These are phyloP conservation scores for Chelon labrosus DNA, from an alignment of 2,797 vertebrate species.

Conservation along the genomic window DNA sequence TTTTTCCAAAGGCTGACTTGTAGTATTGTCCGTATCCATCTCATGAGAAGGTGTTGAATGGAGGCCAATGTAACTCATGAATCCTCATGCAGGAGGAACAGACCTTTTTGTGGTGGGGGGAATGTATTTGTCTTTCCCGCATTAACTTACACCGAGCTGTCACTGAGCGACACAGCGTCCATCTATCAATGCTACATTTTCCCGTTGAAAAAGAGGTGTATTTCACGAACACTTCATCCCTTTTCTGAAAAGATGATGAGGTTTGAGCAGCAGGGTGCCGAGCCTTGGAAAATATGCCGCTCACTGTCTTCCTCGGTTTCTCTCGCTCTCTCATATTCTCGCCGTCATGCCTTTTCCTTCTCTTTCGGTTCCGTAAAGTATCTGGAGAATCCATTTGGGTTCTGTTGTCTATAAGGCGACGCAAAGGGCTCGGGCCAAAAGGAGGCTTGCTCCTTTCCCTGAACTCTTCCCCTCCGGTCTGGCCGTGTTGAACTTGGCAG, in stretches of 20 bases:
- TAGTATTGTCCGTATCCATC: slow-evolving; percentile 50
- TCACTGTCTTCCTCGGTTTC: slow-evolving; percentile 59
- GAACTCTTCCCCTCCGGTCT: slow-evolving; percentile 70
- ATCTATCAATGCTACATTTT: slow-evolving; percentile 72
- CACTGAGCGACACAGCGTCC: slow-evolving; percentile 58
- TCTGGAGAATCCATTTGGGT: slow-evolving; percentile 71
- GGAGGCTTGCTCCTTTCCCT: slow-evolving; percentile 65
- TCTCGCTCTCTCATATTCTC: slow-evolving; percentile 53
- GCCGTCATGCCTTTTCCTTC: slow-evolving; percentile 37
- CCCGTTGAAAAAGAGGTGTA: slow-evolving; percentile 58
- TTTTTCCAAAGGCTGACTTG: slow-evolving; percentile 33
- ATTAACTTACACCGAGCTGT: slow-evolving; percentile 66
- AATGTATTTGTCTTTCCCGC: slow-evolving; percentile 66
- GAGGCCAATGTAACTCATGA: slow-evolving; percentile 71
- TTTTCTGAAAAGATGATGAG: slow-evolving; percentile 67
- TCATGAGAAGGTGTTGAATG: slow-evolving; percentile 52
- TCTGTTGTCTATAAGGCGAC: slow-evolving; percentile 46
- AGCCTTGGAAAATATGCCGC: slow-evolving; percentile 67
- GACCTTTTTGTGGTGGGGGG: slow-evolving; percentile 51
- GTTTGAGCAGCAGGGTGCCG: slow-evolving; percentile 71
- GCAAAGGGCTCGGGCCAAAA: slow-evolving; percentile 45
- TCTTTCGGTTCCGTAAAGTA: slow-evolving; percentile 44
- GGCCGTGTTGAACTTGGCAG: slow-evolving; percentile 75
- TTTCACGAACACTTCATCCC: slow-evolving; percentile 68
- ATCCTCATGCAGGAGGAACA: slow-evolving; percentile 66